These are phyloP conservation scores for Pseudorectes ferrugineus DNA, from an alignment of 2,113 vertebrate genomes.

Conservation along the genomic window DNA sequence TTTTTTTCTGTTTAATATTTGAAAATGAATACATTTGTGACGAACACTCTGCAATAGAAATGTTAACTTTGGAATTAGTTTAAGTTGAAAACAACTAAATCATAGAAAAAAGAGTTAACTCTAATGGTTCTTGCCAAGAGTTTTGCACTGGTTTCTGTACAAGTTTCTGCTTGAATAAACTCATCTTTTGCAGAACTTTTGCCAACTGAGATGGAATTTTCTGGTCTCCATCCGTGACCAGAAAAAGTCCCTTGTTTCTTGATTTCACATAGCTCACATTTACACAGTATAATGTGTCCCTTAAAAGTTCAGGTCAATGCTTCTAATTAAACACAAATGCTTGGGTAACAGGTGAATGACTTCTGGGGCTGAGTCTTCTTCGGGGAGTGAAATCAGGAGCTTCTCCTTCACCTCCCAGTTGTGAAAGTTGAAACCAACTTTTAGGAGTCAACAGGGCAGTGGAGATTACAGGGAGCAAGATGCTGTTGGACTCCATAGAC, in stretches of 20 bases:
- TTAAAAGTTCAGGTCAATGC: background rate
- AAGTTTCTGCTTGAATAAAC: background rate
- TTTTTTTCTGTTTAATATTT: background rate
- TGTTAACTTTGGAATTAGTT: background rate
- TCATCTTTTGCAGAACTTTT: background rate
- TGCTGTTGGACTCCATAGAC: background rate
- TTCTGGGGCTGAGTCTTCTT: background rate
- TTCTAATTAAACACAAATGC: background rate
- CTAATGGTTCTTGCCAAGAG: background rate
- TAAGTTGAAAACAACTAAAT: background rate
- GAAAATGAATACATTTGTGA: background rate
- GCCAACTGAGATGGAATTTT: background rate
- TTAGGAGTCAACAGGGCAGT: background rate
- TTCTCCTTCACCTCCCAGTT: background rate
- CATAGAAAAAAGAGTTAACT: background rate
- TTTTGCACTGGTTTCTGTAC: background rate
- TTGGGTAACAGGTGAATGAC: background rate
- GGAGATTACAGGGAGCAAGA: background rate
- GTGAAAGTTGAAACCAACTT: background rate
- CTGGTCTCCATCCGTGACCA: background rate
- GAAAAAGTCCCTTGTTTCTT: background rate
- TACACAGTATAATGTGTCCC: background rate
- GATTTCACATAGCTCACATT: background rate
- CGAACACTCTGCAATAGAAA: background rate
- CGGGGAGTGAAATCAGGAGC: background rate